Percentiles rank a stretch among this genome's conserved stretches.
phyloP scores from a whole-genome alignment of 2,888 invertebrate species.

The Polia nebulosa region DNA sequence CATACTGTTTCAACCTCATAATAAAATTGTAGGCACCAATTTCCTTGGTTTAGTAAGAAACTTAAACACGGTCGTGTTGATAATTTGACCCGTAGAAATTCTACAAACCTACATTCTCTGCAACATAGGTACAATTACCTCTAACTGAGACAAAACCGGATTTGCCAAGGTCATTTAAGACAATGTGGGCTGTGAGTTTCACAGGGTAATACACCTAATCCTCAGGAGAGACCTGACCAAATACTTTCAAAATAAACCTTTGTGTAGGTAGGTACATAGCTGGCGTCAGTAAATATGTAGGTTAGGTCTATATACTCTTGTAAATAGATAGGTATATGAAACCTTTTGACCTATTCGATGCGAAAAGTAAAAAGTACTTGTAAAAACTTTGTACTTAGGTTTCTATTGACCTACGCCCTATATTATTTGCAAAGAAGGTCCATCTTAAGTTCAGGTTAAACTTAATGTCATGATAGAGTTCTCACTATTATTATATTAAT shows the following conservation, averaged over 20 bases:
- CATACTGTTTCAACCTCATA: not conserved
- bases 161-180: conserved; percentile 37
- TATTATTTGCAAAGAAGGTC: not conserved
- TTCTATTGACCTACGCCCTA: no score
- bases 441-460: not conserved
- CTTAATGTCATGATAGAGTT: no score
- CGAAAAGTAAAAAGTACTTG: not conserved
- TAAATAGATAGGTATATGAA: conserved; percentile 12
- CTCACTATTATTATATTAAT: no score
- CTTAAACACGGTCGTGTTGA: not conserved
- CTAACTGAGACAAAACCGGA: conserved; percentile 16
- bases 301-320: not conserved
- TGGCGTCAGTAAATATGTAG: conserved; percentile 29
- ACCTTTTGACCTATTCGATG: not conserved
- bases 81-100: not conserved
- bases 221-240: conserved; percentile 54
- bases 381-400: not conserved
- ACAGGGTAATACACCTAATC: conserved; percentile 41
- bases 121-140: not conserved
- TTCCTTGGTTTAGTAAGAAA: not conserved
- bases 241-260: conserved; percentile 60
- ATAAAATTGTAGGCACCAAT: not conserved
- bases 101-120: not conserved
- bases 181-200: conserved; percentile 32
- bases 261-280: conserved; percentile 20